Evolutionary conservation across 1,140 invertebrate genomes (phyloP).

Genomic region (Forficula auricularia): DNA sequence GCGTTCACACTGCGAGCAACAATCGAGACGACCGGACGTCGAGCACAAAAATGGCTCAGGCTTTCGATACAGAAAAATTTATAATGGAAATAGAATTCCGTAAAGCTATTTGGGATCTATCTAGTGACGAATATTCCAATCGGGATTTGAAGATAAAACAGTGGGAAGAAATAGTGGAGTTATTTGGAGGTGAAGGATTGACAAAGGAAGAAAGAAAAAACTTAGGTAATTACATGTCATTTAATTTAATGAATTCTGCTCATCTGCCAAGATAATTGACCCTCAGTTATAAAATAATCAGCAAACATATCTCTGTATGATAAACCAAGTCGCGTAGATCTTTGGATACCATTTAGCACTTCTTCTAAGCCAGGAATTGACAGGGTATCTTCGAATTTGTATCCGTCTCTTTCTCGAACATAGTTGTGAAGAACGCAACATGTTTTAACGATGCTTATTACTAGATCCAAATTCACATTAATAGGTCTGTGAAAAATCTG

Average conservation of each 20-base stretch:
- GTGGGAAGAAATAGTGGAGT: not conserved
- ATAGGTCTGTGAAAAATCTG: slow-evolving; percentile 22
- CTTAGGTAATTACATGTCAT: not conserved
- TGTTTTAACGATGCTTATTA: slow-evolving; percentile 18
- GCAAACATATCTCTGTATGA: slow-evolving; percentile 9
- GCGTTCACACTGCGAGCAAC: no score
- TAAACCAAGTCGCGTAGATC: not conserved
- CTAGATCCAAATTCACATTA: slow-evolving; percentile 18
- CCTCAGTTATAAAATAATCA: slow-evolving; percentile 11
- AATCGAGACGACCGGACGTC: no score
- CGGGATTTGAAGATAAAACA: not conserved
- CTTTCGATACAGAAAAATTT: not conserved
- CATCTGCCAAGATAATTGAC: slow-evolving; percentile 11
- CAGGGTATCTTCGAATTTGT: slow-evolving; percentile 6
- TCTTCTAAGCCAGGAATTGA: slow-evolving; percentile 3
- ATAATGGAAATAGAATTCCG: not conserved
- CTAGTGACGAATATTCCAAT: not conserved
- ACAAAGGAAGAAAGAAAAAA: not conserved
- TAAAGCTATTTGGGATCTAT: not conserved
- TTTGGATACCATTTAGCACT: not conserved
- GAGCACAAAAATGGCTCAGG: no score
- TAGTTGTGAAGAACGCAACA: slow-evolving; percentile 19
- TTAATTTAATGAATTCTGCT: not conserved
- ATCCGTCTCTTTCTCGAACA: slow-evolving; percentile 10
- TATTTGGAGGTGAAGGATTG: not conserved